Conservation (phyloP, 2,113 vertebrate species). For the Labeo rohita region DNA sequence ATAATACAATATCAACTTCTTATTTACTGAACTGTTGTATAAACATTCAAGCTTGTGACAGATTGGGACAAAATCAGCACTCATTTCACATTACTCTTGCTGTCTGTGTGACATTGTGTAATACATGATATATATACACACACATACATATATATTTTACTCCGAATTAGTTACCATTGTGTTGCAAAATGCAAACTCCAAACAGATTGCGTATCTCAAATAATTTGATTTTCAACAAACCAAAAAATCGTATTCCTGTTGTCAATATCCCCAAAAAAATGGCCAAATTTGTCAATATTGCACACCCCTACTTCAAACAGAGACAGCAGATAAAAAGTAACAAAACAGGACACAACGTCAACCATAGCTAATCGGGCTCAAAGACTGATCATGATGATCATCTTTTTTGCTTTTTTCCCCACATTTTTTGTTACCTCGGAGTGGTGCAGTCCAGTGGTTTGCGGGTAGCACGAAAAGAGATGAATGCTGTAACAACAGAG, state of each 20-base stretch:
- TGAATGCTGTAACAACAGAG: constrained; percentile 91
- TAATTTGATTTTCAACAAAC: no score
- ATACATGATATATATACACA: no score
- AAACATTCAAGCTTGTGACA: no score
- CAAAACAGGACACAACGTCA: background rate
- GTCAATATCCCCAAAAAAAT: background rate
- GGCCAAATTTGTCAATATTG: background rate
- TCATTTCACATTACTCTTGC: no score
- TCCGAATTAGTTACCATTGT: no score
- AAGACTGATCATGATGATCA: background rate
- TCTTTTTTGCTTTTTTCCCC: background rate
- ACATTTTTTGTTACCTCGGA: constrained; percentile 78
- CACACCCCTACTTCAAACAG: background rate
- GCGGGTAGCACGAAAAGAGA: constrained; percentile 92
- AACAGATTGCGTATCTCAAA: no score
- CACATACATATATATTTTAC: no score
- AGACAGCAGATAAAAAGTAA: background rate
- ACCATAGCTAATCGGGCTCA: background rate
- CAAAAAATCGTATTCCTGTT: background rate
- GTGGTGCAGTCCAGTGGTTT: constrained; percentile 94
- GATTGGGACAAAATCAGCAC: no score
- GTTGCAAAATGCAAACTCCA: no score
- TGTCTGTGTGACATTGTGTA: no score
- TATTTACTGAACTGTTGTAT: no score
- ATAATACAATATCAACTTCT: no score